These are phyloP conservation scores for Neodon shergylaensis DNA, from an alignment of 2,113 vertebrate genomes.

Conservation along the genomic window DNA sequence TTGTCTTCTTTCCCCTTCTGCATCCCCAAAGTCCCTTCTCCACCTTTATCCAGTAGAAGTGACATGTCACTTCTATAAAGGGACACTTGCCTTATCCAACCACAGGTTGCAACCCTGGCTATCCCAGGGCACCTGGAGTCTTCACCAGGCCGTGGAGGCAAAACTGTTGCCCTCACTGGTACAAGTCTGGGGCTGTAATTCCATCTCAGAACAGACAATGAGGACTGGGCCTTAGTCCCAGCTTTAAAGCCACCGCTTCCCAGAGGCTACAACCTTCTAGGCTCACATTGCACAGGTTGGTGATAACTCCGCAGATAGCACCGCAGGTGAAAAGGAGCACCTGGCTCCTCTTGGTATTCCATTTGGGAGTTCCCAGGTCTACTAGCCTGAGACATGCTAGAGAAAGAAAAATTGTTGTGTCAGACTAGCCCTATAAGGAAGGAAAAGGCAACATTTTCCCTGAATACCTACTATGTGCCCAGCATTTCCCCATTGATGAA, in stretches of 20 bases:
- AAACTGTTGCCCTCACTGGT: background rate
- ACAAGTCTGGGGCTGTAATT: constrained; percentile 56
- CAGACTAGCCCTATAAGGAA: background rate
- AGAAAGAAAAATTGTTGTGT: background rate
- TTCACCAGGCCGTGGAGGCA: background rate
- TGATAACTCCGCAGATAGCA: constrained; percentile 13
- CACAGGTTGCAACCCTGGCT: background rate
- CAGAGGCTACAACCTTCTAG: background rate
- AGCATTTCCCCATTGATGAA: background rate
- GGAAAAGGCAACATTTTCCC: too few relatives aligned
- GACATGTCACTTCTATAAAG: background rate
- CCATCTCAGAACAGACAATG: constrained; percentile 8
- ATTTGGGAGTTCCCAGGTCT: background rate
- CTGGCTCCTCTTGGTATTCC: background rate
- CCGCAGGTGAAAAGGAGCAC: background rate
- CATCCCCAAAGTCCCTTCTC: background rate
- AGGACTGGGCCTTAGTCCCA: background rate
- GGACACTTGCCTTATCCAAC: background rate
- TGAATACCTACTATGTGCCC: background rate
- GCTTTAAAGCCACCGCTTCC: background rate
- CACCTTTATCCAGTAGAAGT: too few relatives aligned
- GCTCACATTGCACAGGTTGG: constrained; percentile 24
- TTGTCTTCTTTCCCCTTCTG: background rate
- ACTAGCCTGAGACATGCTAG: too few relatives aligned
- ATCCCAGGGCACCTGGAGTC: background rate